Conservation (phyloP, 2,888 invertebrate species). For the Artemia sinica region DNA sequence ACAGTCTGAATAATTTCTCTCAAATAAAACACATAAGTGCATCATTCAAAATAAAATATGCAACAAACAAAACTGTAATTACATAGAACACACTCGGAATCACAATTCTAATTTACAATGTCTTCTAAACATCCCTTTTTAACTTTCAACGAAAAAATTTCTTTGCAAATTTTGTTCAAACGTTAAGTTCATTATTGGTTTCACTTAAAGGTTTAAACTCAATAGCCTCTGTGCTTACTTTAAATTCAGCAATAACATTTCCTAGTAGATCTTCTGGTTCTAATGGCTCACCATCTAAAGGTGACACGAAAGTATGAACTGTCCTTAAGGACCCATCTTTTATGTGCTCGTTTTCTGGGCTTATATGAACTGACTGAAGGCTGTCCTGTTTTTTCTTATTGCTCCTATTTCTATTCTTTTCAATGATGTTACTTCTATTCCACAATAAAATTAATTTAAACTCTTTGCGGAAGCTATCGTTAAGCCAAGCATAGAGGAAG, state of each 20-base stretch:
- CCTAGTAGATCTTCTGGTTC: neutral
- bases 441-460: conserved; percentile 34
- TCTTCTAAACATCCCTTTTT: no score
- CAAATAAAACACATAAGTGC: no score
- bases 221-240: neutral
- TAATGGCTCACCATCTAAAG: neutral
- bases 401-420: neutral
- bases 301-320: neutral
- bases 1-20: no score
- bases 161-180: no score
- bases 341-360: neutral
- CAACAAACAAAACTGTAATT: no score
- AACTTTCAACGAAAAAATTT: no score
- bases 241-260: neutral
- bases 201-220: no score
- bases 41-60: no score
- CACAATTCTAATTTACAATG: no score
- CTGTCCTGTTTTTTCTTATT: neutral
- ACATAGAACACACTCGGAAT: no score
- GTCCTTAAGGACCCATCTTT: neutral
- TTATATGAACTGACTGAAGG: neutral
- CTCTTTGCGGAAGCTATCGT: conserved; percentile 80
- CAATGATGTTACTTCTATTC: neutral
- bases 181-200: no score
- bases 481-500: conserved; percentile 85